Evolutionary conservation across 64 coral and sea anemone species (phyloP).

Genomic region (Exaiptasia diaphana): DNA sequence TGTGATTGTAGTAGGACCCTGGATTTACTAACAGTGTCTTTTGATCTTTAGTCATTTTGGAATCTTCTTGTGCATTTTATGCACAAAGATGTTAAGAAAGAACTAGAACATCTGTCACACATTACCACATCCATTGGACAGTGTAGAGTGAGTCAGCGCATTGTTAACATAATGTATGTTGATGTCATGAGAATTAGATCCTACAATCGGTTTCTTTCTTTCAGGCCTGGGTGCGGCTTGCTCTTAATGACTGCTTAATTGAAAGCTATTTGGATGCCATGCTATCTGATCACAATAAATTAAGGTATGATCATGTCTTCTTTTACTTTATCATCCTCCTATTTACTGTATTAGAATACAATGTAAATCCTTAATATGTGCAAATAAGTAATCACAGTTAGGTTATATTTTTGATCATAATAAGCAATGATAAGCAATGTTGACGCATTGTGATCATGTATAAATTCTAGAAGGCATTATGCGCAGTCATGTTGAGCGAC

Average conservation of each 20-base stretch:
- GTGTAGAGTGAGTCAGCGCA: slow-evolving; percentile 57
- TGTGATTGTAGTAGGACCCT: not conserved
- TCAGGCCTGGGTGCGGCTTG: slow-evolving; percentile 92
- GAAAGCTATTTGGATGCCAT: slow-evolving; percentile 95
- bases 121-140: slow-evolving; percentile 75
- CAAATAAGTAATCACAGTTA: too few species aligned
- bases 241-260: slow-evolving; percentile 90
- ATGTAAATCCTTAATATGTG: too few species aligned
- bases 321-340: not conserved
- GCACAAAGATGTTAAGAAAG: slow-evolving; percentile 82
- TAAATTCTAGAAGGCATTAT: too few species aligned
- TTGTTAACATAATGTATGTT: not conserved
- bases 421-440: too few species aligned
- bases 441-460: too few species aligned
- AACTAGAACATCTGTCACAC: slow-evolving; percentile 83
- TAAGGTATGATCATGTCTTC: slow-evolving; percentile 49
- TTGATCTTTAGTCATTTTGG: slow-evolving; percentile 82
- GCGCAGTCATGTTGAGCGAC: too few species aligned
- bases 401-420: too few species aligned
- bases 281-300: slow-evolving; percentile 78
- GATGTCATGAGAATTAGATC: not conserved
- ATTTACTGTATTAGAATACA: not conserved
- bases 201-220: not conserved
- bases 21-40: not conserved
- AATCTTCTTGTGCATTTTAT: slow-evolving; percentile 61